Conservation (phyloP, 1,140 invertebrate genomes). For the Drosophila pachea region DNA sequence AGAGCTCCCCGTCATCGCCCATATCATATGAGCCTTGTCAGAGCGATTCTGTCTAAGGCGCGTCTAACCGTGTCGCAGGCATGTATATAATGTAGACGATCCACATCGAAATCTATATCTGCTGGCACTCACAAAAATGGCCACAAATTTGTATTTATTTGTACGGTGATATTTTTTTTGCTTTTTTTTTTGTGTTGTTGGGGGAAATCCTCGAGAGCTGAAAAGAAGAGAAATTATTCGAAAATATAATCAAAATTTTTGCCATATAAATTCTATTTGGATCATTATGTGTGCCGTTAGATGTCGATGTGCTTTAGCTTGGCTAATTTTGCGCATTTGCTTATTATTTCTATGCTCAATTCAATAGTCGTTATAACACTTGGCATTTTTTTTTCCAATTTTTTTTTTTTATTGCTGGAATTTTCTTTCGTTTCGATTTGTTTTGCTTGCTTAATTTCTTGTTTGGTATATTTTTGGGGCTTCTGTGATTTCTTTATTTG, state of each 20-base stretch:
- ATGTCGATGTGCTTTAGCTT: neutral
- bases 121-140: slow-evolving; percentile 55
- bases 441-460: no score
- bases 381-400: slow-evolving; percentile 19
- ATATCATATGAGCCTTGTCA: slow-evolving; percentile 49
- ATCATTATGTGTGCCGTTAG: neutral
- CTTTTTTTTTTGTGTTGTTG: slow-evolving; percentile 19
- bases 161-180: slow-evolving; percentile 5
- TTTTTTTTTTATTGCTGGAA: slow-evolving; percentile 36
- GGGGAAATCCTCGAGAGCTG: slow-evolving; percentile 63
- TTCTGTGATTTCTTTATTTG: slow-evolving; percentile 46
- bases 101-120: slow-evolving; percentile 1
- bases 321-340: neutral
- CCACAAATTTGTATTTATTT: slow-evolving; percentile 45
- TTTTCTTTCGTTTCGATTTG: slow-evolving; percentile 1
- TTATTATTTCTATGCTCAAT: slow-evolving; percentile 33
- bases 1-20: neutral
- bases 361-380: slow-evolving; percentile 50
- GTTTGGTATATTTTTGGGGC: slow-evolving; percentile 33
- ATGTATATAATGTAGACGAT: slow-evolving; percentile 1
- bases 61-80: slow-evolving; percentile 44
- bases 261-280: neutral
- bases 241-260: slow-evolving; percentile 43
- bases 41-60: slow-evolving; percentile 57
- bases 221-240: slow-evolving; percentile 52